phyloP scores from a whole-genome alignment of 2,113 vertebrate species.

The Leuciscus idus region DNA sequence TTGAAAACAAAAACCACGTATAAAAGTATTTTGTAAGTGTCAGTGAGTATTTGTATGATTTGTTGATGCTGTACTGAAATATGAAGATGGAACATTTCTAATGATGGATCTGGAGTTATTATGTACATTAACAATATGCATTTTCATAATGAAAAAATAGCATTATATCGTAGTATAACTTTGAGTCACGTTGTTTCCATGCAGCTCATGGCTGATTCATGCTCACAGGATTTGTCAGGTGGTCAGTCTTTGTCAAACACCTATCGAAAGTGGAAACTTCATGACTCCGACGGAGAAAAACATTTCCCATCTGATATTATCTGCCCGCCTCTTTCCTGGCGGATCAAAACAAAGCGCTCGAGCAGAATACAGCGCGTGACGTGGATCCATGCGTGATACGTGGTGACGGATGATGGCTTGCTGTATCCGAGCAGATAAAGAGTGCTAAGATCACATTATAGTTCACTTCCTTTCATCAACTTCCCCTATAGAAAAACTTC shows the following conservation, averaged over 20 bases:
- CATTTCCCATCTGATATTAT: slow-evolving; percentile 74
- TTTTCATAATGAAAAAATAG: background rate
- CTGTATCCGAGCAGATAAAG: background rate
- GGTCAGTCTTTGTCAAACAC: background rate
- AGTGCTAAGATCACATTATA: background rate
- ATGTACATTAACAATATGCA: too few species aligned
- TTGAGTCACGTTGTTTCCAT: background rate
- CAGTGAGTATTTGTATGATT: background rate
- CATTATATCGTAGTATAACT: background rate
- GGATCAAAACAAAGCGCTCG: slow-evolving; percentile 58
- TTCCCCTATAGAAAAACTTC: slow-evolving; percentile 1
- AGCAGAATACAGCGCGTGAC: slow-evolving; percentile 11
- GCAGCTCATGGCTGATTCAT: slow-evolving; percentile 10
- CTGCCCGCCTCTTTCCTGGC: slow-evolving; percentile 58
- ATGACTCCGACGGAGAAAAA: slow-evolving; percentile 56
- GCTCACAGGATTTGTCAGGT: slow-evolving; percentile 25
- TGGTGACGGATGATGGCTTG: background rate
- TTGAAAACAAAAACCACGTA: background rate
- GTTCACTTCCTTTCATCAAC: background rate
- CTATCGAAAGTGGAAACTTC: background rate
- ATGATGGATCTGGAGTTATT: too few species aligned
- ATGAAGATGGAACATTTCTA: too few species aligned
- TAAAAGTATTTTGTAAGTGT: background rate
- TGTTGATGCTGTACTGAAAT: background rate
- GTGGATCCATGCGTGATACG: background rate